phyloP scores from a whole-genome alignment of 1,140 invertebrate species.

The Heliconius hewitsoni region DNA sequence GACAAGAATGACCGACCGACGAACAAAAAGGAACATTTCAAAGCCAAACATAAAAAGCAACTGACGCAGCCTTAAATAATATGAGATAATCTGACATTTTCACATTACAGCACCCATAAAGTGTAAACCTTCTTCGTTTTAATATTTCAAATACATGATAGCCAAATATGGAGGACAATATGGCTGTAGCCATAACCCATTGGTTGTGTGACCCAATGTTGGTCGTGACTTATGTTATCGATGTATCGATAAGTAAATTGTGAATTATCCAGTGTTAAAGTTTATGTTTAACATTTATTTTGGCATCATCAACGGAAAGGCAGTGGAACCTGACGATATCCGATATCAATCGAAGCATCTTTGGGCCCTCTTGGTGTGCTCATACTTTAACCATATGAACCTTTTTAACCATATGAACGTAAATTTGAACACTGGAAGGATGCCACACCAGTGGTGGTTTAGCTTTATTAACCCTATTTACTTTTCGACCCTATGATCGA shows the following conservation, averaged over 20 bases:
- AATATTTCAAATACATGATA: slow-evolving; percentile 12
- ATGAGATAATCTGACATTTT: slow-evolving; percentile 21
- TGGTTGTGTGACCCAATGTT: not conserved
- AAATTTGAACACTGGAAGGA: no score
- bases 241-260: slow-evolving; percentile 28
- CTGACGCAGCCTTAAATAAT: slow-evolving; percentile 10
- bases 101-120: slow-evolving; percentile 24
- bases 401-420: no score
- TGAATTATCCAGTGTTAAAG: not conserved
- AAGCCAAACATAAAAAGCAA: not conserved
- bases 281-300: no score
- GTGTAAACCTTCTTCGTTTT: slow-evolving; percentile 12
- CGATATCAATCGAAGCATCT: no score
- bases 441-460: no score
- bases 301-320: no score
- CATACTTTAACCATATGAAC: no score
- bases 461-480: no score
- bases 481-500: no score
- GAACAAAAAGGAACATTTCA: not conserved
- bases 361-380: no score
- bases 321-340: no score
- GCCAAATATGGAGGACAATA: slow-evolving; percentile 16
- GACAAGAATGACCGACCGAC: not conserved
- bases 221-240: slow-evolving; percentile 4
- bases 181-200: not conserved